Conservation (phyloP, 2,113 vertebrate genomes). For the Corvus hawaiiensis region DNA sequence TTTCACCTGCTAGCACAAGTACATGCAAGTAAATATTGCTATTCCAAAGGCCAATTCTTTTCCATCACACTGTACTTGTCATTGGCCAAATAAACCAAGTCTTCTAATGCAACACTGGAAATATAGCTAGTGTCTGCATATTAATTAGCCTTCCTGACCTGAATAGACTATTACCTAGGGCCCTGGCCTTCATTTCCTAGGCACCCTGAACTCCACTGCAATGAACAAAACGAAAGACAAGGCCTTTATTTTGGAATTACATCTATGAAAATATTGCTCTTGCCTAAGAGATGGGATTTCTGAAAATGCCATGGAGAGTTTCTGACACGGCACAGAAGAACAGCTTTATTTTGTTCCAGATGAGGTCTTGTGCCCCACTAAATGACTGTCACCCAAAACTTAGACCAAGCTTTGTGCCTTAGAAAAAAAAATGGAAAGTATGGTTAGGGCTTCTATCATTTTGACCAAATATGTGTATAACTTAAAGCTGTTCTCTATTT, state of each 20-base stretch:
- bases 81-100: conserved; percentile 56
- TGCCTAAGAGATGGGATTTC: conserved; percentile 9
- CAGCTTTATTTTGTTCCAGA: not conserved
- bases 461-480: not conserved
- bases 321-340: not conserved
- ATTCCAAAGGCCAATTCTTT: not conserved
- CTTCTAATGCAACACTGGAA: conserved; percentile 47
- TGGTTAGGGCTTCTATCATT: not conserved
- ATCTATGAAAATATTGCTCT: not conserved
- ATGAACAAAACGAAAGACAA: conserved; percentile 37
- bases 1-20: not conserved
- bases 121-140: conserved; percentile 37
- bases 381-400: not conserved
- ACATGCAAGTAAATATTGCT: not conserved
- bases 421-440: not conserved
- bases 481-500: conserved; percentile 29
- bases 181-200: conserved; percentile 58
- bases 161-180: conserved; percentile 62
- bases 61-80: conserved; percentile 5
- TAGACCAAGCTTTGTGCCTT: not conserved
- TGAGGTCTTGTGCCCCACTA: not conserved
- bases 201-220: conserved; percentile 46
- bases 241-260: conserved; percentile 36
- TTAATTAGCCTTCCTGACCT: conserved; percentile 67
- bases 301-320: not conserved